These are phyloP conservation scores for Ommatoiulus sabulosus DNA, from an alignment of 2,888 invertebrate genomes.

Conservation along the genomic window DNA sequence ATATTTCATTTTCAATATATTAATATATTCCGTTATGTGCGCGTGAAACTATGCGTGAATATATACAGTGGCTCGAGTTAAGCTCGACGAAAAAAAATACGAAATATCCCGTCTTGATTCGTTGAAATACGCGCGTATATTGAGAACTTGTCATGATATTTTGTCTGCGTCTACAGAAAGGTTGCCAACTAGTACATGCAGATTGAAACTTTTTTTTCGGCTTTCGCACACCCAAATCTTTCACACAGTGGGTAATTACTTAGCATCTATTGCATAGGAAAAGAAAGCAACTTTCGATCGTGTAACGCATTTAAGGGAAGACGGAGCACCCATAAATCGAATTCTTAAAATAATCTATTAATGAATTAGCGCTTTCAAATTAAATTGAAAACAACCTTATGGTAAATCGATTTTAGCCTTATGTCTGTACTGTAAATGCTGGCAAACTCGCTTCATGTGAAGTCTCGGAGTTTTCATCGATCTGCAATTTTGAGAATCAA, in stretches of 20 bases:
- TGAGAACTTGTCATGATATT: neutral
- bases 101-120: neutral
- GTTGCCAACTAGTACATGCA: neutral
- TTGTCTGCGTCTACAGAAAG: neutral
- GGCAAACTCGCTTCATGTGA: neutral
- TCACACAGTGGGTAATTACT: neutral
- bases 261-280: neutral
- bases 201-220: neutral
- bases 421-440: neutral
- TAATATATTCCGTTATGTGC: neutral
- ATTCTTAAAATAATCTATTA: neutral
- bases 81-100: neutral
- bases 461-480: neutral
- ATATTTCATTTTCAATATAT: neutral
- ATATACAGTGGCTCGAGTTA: neutral
- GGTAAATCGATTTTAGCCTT: slow-evolving; percentile 8
- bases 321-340: neutral
- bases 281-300: neutral
- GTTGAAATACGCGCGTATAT: neutral
- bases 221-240: neutral
- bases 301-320: neutral
- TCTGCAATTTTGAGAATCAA: neutral
- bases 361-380: slow-evolving; percentile 29
- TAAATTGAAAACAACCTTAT: slow-evolving; percentile 15
- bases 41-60: neutral